Evolutionary conservation across 1,140 invertebrate genomes (phyloP), one percentile per base, ranked within the genome.

Genomic region (Marisa cornuarietis): DNA sequence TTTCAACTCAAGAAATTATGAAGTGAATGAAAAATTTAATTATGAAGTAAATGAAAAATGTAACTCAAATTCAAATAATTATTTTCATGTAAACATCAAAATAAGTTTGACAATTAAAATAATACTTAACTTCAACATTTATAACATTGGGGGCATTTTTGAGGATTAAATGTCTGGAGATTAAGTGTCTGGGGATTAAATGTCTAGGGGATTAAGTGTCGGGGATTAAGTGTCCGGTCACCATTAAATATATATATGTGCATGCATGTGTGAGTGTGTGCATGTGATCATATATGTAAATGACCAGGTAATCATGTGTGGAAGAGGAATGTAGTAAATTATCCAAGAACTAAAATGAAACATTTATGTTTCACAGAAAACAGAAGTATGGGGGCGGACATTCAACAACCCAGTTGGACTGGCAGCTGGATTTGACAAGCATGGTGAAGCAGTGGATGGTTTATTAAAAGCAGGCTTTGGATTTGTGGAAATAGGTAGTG

Each of bases 371-470:
- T 68, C 14, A 92, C 63, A 87, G 85, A 93, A 93, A 88, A 94
- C 94, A 0, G 93, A 91, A 71, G 91, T 98, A 54, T 95, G 95
- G 87, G 93, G 93, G 10, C 74, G 83, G 80, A 87, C 94, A 24
- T 94, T 99, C 72, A 91, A 92, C 80, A 99, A 98, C 92, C 98
- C 98, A 1, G 88, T 99, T 86, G 98, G 98, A 54, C 94, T 99
- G 84, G 98, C 98, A 71, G 98, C 98, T 81, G 98, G 98, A 7
- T 99, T 99, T 92, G 98, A 99, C 90, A 99, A 99, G 90, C 94
- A 99, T 91, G 98, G 94, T 16, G 96, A 99, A 92, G 96, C 96
- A 49, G 92, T 99, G 2, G 90, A 94, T 81, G 95, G 96, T 0
- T 90, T 99, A 51, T 93, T 94, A 71, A 94, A 95, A 86, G 92